phyloP scores from a whole-genome alignment of 2,888 invertebrate species.

The Cheilosia impressa region DNA sequence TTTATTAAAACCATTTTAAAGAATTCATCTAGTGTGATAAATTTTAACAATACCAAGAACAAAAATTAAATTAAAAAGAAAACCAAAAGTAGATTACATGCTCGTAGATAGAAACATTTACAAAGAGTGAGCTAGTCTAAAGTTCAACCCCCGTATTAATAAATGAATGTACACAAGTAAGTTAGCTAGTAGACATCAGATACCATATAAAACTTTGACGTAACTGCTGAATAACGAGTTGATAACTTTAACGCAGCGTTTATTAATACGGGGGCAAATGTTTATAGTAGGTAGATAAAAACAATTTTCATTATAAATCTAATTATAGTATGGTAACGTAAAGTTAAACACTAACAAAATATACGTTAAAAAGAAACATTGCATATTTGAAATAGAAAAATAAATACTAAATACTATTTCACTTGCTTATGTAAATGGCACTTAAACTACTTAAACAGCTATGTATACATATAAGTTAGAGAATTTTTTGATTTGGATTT shows the following conservation, averaged over 20 bases:
- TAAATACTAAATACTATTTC: conserved; percentile 67
- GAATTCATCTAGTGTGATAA: conserved; percentile 45
- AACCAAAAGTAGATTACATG: neutral
- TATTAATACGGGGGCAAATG: no score
- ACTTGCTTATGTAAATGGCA: conserved; percentile 73
- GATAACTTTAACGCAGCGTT: no score
- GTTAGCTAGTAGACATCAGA: no score
- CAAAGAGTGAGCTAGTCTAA: conserved; percentile 33
- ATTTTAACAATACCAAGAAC: conserved; percentile 60
- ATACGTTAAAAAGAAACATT: conserved; percentile 29
- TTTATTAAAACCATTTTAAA: conserved; percentile 51
- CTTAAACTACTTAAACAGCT: conserved; percentile 62
- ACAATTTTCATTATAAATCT: conserved; percentile 13
- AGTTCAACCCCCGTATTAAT: no score
- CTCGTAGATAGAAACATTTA: conserved; percentile 13
- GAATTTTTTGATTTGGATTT: conserved; percentile 47
- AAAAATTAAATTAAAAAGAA: conserved; percentile 11
- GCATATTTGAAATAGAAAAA: conserved; percentile 50
- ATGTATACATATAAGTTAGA: conserved; percentile 13
- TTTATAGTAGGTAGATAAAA: conserved; percentile 25
- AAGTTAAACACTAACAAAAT: conserved; percentile 48
- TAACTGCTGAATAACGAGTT: no score
- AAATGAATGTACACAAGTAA: no score
- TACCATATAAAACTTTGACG: no score
- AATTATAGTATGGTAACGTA: conserved; percentile 1